Conservation (phyloP, 2,797 vertebrate species). For the Erethizon dorsatum region DNA sequence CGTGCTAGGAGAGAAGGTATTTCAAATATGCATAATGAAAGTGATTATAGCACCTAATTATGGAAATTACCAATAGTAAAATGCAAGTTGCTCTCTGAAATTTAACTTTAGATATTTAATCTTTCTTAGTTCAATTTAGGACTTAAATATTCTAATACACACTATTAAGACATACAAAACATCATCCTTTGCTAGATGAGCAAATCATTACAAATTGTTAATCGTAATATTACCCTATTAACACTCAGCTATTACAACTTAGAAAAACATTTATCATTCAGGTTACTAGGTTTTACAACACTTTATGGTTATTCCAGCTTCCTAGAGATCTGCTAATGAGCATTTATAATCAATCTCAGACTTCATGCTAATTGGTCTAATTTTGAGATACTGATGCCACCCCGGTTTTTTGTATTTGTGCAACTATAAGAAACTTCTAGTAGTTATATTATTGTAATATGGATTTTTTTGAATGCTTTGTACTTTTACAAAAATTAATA, state of each 20-base stretch:
- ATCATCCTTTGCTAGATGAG: background rate
- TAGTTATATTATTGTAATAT: background rate
- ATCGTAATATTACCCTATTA: background rate
- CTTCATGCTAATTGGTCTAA: background rate
- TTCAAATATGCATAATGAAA: slow-evolving; percentile 48
- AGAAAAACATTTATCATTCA: background rate
- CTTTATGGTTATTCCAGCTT: background rate
- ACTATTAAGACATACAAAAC: background rate
- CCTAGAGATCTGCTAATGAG: background rate
- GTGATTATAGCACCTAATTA: slow-evolving; percentile 40
- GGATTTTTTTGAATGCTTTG: background rate
- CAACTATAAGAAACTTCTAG: slow-evolving; percentile 28
- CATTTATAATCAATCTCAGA: background rate
- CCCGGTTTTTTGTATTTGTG: background rate
- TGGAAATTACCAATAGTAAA: slow-evolving; percentile 22
- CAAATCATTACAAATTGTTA: slow-evolving; percentile 19
- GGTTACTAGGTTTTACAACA: background rate
- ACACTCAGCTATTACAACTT: background rate
- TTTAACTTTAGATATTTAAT: background rate
- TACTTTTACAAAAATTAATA: background rate
- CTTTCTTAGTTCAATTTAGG: background rate
- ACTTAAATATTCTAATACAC: background rate
- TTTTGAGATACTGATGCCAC: slow-evolving; percentile 4
- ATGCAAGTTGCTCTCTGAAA: slow-evolving; percentile 49
- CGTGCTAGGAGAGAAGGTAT: background rate